phyloP scores from a whole-genome alignment of 2,797 vertebrate species.

The Falco peregrinus region DNA sequence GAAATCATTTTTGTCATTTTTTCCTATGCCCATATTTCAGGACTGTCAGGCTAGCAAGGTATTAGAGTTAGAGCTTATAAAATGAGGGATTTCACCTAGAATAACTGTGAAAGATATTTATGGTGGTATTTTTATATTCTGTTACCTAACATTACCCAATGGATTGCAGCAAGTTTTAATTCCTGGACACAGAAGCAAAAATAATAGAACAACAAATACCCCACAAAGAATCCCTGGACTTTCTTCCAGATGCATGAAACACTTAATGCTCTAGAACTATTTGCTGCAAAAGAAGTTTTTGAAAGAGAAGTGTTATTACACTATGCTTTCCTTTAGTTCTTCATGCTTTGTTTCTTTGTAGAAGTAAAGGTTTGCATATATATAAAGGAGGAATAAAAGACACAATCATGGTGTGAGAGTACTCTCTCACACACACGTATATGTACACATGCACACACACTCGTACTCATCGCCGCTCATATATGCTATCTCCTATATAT shows the following conservation, averaged over 20 bases:
- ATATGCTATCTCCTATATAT: background rate
- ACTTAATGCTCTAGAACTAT: background rate
- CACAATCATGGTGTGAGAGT: background rate
- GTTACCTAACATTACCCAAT: background rate
- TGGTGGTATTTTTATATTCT: background rate
- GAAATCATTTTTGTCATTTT: background rate
- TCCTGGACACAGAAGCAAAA: background rate
- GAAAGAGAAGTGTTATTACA: background rate
- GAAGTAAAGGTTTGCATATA: background rate
- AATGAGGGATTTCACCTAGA: background rate
- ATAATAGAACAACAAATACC: background rate
- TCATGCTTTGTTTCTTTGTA: background rate
- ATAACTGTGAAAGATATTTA: background rate
- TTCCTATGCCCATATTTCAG: background rate
- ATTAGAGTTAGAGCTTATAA: background rate
- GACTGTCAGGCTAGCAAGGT: background rate
- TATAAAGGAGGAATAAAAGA: background rate
- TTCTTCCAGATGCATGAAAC: background rate
- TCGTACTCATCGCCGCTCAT: background rate
- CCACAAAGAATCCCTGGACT: background rate
- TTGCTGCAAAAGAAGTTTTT: background rate
- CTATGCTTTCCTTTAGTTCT: background rate
- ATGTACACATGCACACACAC: rapidly evolving
- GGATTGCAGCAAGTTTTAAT: background rate
- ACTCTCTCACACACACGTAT: background rate